A percentile compares a stretch with the other conserved stretches of the same genome.
Evolutionary conservation across 2,888 invertebrate genomes (phyloP).

Genomic region (Elysia crispata): DNA sequence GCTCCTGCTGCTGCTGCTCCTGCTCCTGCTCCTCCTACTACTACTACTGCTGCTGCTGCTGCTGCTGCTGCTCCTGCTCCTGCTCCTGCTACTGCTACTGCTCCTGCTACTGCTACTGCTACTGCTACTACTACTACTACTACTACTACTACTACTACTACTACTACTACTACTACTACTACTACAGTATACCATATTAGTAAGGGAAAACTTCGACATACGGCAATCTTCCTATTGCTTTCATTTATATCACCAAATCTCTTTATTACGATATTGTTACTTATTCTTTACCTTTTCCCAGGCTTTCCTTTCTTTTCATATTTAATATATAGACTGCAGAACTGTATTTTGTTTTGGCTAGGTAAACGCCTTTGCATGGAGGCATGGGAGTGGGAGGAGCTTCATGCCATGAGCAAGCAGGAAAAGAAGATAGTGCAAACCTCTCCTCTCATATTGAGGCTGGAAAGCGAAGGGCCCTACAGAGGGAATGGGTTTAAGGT

Average conservation of each 20-base stretch:
- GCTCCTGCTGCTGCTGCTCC: constrained; percentile 6
- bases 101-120: too few relatives aligned
- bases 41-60: too few relatives aligned
- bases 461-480: constrained; percentile 39
- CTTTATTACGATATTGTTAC: too few relatives aligned
- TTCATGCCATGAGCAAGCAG: constrained; percentile 33
- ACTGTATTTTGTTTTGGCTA: not conserved
- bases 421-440: constrained; percentile 38
- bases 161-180: constrained; percentile 28
- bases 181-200: too few relatives aligned
- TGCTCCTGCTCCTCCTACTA: too few relatives aligned
- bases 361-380: constrained; percentile 44
- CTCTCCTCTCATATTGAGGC: constrained; percentile 43
- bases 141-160: constrained; percentile 28
- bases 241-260: too few relatives aligned
- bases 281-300: too few relatives aligned
- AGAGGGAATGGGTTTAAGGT: constrained; percentile 42
- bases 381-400: constrained; percentile 47
- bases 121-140: constrained; percentile 26
- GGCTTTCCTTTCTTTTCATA: too few relatives aligned
- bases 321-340: too few relatives aligned
- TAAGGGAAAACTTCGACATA: too few relatives aligned
- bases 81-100: constrained; percentile 23
- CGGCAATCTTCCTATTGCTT: too few relatives aligned
- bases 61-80: constrained; percentile 15